Base-by-base conservation (phyloP, 1,140 invertebrate species). In the Lordiphosa collinella region DNA sequence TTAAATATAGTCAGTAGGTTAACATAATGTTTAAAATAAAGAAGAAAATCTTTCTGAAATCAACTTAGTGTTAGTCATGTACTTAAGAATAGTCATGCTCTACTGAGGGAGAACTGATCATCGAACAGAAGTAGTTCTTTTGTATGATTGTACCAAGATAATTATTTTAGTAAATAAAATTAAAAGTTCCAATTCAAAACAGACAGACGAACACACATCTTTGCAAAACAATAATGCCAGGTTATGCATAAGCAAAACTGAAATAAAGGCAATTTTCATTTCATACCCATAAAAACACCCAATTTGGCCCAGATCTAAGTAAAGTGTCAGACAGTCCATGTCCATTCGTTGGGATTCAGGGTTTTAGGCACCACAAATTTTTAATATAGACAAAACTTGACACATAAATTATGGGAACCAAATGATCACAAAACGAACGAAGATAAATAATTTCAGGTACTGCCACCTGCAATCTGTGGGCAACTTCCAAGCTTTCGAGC, bases 381-480 rank as follows among this genome's bases (percentile, higher is more conserved):
- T 82, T 57, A 82, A 72, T 82, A 84, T 82, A 84, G 78, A 82
- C 67, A 68, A 82, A 84, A 62, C 78, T 84, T 76, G 78, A 84
- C 78, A 76, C 59, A 65, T 84, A 82, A 82, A 82, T 82, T 82
- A 84, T 82, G 78, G 78, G 78, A 84, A 82, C 59, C 18, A 48
- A 58, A 47, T 62, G 57, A 68, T 68, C 65, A 54, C 64, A 68
- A 16, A 48, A 53, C 3, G 29, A 12, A 34, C n/a, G 18, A 31
- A 43, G 22, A 16, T 6, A 46, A 72, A 74, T 69, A 80, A 80
- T 74, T 80, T 69, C 16, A 65, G 69, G 52, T 48, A 38, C 37
- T 55, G 58, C 35, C 68, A 73, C 68, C 63, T 67, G 74, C 63
- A 78, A 69, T 63, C 60, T 60, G 7, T 50, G 22, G 9, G 8